phyloP scores from a whole-genome alignment of 2,113 vertebrate species.

The crab-eating macaque (Macaca fascicularis) region T2T-MFA8v1.1 NC_088376.1:94489501-94490000 shows the following conservation, averaged over 20 bases:
- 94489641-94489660: background rate
- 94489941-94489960: background rate
- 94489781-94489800: background rate
- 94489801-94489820: background rate
- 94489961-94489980: background rate
- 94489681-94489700: background rate
- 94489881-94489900: background rate
- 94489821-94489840: background rate
- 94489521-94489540: background rate
- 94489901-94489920: background rate
- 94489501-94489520: background rate
- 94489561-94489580: background rate
- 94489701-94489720: background rate
- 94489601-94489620: background rate
- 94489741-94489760: background rate
- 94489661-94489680: constrained; percentile 1
- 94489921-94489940: background rate
- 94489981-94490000: background rate
- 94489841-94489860: background rate
- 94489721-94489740: background rate
- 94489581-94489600: background rate
- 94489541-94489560: background rate
- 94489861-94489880: background rate
- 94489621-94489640: background rate
- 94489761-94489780: background rate